These are phyloP conservation scores for Lamellibrachia columna DNA, from an alignment of 2,888 invertebrate species.

Conservation along the genomic window DNA sequence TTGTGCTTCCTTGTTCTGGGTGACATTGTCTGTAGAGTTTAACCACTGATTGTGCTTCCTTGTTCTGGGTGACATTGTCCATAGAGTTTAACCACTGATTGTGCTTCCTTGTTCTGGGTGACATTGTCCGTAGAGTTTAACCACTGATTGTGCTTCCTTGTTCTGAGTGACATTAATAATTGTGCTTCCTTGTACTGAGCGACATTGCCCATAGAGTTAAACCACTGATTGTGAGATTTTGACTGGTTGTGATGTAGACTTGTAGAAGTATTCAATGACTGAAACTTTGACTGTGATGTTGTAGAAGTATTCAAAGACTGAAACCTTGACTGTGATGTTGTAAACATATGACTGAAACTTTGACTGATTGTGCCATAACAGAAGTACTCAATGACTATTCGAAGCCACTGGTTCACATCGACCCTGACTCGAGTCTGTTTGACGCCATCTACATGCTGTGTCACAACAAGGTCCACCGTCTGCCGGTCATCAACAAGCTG, in stretches of 20 bases:
- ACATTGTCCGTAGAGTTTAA: background rate
- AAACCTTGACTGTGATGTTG: background rate
- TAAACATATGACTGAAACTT: background rate
- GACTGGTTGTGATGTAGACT: background rate
- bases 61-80: background rate
- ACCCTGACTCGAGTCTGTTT: conserved; percentile 81
- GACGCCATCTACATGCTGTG: conserved; percentile 94
- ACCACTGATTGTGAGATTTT: background rate
- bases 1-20: too few species aligned
- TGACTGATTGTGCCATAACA: conserved; percentile 60
- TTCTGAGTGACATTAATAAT: background rate
- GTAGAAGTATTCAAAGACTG: background rate
- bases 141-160: background rate
- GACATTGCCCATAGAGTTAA: background rate
- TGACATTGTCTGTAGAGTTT: background rate
- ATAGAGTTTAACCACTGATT: background rate
- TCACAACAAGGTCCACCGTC: conserved; percentile 92
- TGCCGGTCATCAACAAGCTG: conserved; percentile 94
- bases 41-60: background rate
- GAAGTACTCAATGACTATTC: conserved; percentile 87
- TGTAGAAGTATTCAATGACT: background rate
- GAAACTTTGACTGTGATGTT: background rate
- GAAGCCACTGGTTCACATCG: conserved; percentile 88
- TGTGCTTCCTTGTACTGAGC: background rate
- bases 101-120: background rate